Percentiles rank a stretch among this genome's conserved stretches.
phyloP scores from a whole-genome alignment of 2,797 vertebrate species.

The Labeo calbasu region DNA sequence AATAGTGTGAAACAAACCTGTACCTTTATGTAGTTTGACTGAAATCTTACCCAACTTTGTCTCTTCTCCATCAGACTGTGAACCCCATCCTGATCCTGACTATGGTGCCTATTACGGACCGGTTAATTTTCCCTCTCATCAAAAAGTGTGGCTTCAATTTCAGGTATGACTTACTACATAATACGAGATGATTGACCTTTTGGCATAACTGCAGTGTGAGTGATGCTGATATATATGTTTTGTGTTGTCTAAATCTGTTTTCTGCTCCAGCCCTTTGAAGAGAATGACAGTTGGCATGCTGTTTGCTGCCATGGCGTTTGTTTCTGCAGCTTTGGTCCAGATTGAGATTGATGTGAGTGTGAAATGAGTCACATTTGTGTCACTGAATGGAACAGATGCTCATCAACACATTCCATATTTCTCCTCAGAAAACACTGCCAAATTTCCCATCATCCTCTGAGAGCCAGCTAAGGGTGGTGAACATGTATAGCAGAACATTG shows the following conservation, averaged over 20 bases:
- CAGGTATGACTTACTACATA: conserved; percentile 78
- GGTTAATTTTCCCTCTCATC: conserved; percentile 87
- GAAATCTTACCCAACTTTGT: neutral
- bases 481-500: conserved; percentile 73
- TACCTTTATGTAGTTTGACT: neutral
- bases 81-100: conserved; percentile 92
- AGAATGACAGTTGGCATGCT: conserved; percentile 96
- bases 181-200: neutral
- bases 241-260: conserved; percentile 15
- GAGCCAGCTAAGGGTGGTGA: conserved; percentile 86
- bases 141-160: conserved; percentile 91
- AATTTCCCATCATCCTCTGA: conserved; percentile 80
- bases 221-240: neutral
- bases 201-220: neutral
- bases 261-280: conserved; percentile 83
- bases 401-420: neutral
- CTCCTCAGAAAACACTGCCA: conserved; percentile 86
- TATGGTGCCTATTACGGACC: conserved; percentile 89
- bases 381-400: neutral
- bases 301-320: conserved; percentile 87
- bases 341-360: conserved; percentile 91
- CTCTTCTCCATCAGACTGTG: conserved; percentile 77
- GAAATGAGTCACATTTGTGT: neutral
- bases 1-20: neutral
- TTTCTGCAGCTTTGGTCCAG: conserved; percentile 88